These are phyloP conservation scores for Zhuqinia jingwanae DNA, from an alignment of 2,888 invertebrate species.

Conservation along the genomic window DNA sequence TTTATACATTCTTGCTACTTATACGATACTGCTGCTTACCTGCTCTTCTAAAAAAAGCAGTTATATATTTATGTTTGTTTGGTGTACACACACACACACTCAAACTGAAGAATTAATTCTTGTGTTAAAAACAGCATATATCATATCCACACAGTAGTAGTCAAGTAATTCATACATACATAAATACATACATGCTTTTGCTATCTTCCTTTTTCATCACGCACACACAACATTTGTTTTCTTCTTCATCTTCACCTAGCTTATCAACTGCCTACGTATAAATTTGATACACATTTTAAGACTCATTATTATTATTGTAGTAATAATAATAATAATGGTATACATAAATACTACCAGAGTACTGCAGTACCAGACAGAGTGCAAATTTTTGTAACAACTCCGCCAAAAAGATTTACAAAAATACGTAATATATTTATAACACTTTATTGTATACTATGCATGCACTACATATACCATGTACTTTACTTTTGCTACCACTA, in stretches of 20 bases:
- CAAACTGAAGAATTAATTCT: conserved; percentile 38
- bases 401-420: conserved; percentile 24
- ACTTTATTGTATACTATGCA: no score
- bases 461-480: neutral
- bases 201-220: conserved; percentile 44
- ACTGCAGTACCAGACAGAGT: neutral
- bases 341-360: no score
- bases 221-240: conserved; percentile 21
- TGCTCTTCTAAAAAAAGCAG: neutral
- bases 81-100: neutral
- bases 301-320: conserved; percentile 5
- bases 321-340: conserved; percentile 20
- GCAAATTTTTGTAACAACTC: conserved; percentile 2
- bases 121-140: neutral
- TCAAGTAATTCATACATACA: conserved; percentile 20
- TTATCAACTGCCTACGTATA: conserved; percentile 16
- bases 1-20: no score
- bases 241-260: conserved; percentile 8
- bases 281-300: conserved; percentile 28
- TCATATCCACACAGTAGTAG: conserved; percentile 9
- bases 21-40: conserved; percentile 28
- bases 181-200: no score
- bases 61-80: no score
- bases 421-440: conserved; percentile 7
- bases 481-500: conserved; percentile 9